Evolutionary conservation across 2,888 invertebrate species (phyloP).

Genomic region (Tipula confusa): DNA sequence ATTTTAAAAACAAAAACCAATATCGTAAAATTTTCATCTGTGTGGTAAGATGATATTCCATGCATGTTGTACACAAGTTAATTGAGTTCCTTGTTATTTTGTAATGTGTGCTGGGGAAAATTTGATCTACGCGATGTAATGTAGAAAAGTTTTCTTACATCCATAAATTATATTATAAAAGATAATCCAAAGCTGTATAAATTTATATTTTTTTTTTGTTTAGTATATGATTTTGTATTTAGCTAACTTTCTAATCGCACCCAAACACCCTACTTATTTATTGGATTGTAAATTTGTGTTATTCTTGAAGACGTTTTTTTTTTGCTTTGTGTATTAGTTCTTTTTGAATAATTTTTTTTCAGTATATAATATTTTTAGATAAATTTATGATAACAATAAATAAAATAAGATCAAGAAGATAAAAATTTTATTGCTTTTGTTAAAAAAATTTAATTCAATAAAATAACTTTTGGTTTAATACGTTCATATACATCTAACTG

Average conservation of each 20-base stretch:
- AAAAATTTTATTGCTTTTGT: not conserved
- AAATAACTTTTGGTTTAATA: not conserved
- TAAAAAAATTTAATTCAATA: not conserved
- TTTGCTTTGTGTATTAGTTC: too few species aligned
- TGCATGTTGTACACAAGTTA: not conserved
- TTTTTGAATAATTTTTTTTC: not conserved
- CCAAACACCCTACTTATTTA: not conserved
- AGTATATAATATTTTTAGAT: not conserved
- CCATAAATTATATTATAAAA: not conserved
- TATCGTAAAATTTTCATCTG: conserved; percentile 21
- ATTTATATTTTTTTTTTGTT: not conserved
- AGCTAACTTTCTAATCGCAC: not conserved
- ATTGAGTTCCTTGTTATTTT: not conserved
- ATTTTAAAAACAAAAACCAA: conserved; percentile 21
- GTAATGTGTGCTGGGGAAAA: not conserved
- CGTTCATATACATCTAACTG: too few species aligned
- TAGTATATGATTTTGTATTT: not conserved
- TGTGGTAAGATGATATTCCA: conserved; percentile 8
- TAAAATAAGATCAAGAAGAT: not conserved
- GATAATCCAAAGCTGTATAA: not conserved
- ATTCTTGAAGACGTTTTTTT: not conserved
- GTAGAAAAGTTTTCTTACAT: not conserved
- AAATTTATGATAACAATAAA: not conserved
- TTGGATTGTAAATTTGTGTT: not conserved
- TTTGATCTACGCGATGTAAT: not conserved